Base-by-base conservation (phyloP, 2,888 invertebrate species). In the Nezara viridula region DNA sequence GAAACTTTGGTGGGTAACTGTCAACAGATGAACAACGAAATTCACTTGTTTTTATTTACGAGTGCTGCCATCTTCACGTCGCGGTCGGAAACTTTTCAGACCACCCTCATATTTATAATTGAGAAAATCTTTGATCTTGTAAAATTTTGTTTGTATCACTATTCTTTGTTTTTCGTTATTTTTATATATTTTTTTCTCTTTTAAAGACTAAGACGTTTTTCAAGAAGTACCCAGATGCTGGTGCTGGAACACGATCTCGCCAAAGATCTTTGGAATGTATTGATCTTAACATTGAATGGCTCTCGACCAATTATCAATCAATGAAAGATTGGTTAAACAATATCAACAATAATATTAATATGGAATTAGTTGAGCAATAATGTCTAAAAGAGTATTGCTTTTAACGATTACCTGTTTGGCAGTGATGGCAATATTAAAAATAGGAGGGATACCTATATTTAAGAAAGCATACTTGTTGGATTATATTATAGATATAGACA, bases 211-310 rank as follows among this genome's bases (percentile, higher is more conserved):
- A 44, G 21, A 77, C 37, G 14, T 88, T 98, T 93, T 98, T 98
- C 92, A 93, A 92, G 0, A 94, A 95, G 91, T 95, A 97, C 92
- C 97, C 98, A 0, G 95, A 98, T 0, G 97, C 97, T 0, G 98
- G 98, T 0, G 97, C 98, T 2, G 98, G 98, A 0, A 95, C 94
- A 50, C 92, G 95, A 16, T 95, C 95, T 0, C 94, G 98, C 49
- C 94, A 94, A 40, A 95, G 95, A 91, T 97, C 98, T 0, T 92
- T 97, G 2, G 98, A 97, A 92, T 95, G 94, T 0, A 96, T 98
- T 0, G 93, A 94, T 81, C 95, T 95, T 92, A 98, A 98, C 92
- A 97, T 98, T 21, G 94, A 95, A 89, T 98, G 98, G 98, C 92
- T 96, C 88, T 92, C 10, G 24, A 87, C 66, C 2, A 87, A 87